Evolutionary conservation across 2,113 vertebrate species (phyloP), one percentile per base, ranked within the genome.

Genomic region (Lagopus muta): DNA sequence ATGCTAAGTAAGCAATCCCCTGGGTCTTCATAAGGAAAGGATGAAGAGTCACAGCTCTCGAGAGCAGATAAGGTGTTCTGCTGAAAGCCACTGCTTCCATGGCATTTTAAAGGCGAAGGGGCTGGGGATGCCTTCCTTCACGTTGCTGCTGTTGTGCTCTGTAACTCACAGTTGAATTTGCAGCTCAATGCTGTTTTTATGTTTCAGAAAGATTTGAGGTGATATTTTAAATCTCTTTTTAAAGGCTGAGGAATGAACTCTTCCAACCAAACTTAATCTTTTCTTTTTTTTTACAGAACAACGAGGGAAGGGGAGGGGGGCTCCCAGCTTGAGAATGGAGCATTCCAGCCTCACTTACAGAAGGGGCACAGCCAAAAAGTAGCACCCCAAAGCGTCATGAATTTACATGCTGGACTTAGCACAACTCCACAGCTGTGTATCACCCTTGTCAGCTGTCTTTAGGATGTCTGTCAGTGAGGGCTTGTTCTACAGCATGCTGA

Each of bases 21-120:
- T 32, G 94, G 94, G 96, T 90, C 93, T 97, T 94, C 94, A 43
- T 74, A 61, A 71, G 0, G 90, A 50, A 50, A 90, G 90, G 82
- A 94, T 93, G 95, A 88, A 67, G 95, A 96, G 93, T 92, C 92
- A 79, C 91, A 67, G 94, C 95, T 83, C 79, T 83, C 0, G 25
- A 84, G 95, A 97, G 94, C 94, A 90, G 94, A 96, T 73, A 84
- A 94, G 91, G 96, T 95, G 91, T 82, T 96, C 94, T 94, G 94
- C 84, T 19, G 62, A 19, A 72, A 95, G 91, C 82, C 43, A 91
- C 91, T 14, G 91, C 92, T 91, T 74, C 92, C 91, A 90, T 45
- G 92, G 90, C 95, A 96, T 97, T 94, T 96, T 96, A 97, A 97
- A 97, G 96, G 95, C 95, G 34, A 97, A 95, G 94, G 91, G 75